Evolutionary conservation across 2,113 vertebrate species (phyloP).

Genomic region (Amphilophus citrinellus): DNA sequence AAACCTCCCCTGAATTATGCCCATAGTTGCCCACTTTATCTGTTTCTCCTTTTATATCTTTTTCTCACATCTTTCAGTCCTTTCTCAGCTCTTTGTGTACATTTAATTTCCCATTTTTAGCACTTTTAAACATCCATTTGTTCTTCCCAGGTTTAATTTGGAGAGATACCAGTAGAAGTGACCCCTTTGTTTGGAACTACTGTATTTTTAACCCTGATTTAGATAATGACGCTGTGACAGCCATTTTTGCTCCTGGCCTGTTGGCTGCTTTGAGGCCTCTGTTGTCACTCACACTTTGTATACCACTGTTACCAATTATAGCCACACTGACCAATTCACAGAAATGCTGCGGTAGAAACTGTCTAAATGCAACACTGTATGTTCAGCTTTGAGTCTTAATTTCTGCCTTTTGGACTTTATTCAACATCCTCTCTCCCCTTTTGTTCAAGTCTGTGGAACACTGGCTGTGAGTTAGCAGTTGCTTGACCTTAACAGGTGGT

Average conservation of each 20-base stretch:
- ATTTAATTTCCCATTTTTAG: neutral
- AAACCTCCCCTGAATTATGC: constrained; percentile 56
- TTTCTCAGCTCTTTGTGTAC: neutral
- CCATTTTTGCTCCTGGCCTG: constrained; percentile 55
- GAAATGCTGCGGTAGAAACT: constrained; percentile 15
- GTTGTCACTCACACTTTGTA: constrained; percentile 70
- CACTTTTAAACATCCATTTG: neutral
- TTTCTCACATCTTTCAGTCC: neutral
- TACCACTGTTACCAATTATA: constrained; percentile 55
- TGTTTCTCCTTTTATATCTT: neutral
- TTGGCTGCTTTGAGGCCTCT: constrained; percentile 47
- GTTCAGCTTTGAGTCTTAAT: constrained; percentile 19
- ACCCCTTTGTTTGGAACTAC: constrained; percentile 39
- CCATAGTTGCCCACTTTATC: constrained; percentile 18
- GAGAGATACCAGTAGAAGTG: constrained; percentile 37
- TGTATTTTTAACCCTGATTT: constrained; percentile 70
- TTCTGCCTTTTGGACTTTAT: constrained; percentile 35
- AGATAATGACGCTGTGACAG: constrained; percentile 58
- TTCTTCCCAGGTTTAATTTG: constrained; percentile 1
- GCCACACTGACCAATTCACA: constrained; percentile 56
- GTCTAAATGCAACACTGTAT: neutral
- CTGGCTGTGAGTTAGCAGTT: constrained; percentile 86
- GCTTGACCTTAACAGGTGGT: constrained; percentile 92
- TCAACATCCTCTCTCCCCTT: constrained; percentile 38
- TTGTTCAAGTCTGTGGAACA: constrained; percentile 65